These are phyloP conservation scores for Drosophila demipolita DNA, from an alignment of 2,888 invertebrate genomes.

Conservation along the genomic window DNA sequence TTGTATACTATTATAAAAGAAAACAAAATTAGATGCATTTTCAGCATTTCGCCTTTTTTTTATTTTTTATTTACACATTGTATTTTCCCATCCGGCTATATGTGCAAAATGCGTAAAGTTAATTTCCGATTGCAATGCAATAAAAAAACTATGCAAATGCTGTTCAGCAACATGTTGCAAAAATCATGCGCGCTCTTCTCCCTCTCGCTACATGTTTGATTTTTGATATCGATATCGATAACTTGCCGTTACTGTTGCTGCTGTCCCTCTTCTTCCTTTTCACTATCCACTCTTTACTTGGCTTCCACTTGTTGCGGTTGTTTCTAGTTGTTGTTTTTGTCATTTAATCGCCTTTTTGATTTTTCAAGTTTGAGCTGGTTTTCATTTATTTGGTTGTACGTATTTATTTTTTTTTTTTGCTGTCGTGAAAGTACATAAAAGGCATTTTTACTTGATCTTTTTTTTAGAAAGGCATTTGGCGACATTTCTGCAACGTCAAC, in stretches of 20 bases:
- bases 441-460: slow-evolving; percentile 40
- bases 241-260: neutral
- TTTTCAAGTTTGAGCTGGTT: slow-evolving; percentile 67
- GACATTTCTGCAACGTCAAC: slow-evolving; percentile 52
- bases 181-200: neutral
- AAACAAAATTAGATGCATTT: slow-evolving; percentile 19
- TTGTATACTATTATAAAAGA: slow-evolving; percentile 32
- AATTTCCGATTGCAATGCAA: slow-evolving; percentile 61
- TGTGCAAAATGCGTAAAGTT: slow-evolving; percentile 54
- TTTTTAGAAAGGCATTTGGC: slow-evolving; percentile 76
- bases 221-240: slow-evolving; percentile 17
- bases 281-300: slow-evolving; percentile 9
- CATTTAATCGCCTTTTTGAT: slow-evolving; percentile 59
- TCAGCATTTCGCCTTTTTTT: slow-evolving; percentile 18
- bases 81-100: slow-evolving; percentile 15
- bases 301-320: slow-evolving; percentile 24
- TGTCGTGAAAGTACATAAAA: slow-evolving; percentile 70
- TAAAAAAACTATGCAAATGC: slow-evolving; percentile 38
- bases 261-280: slow-evolving; percentile 2
- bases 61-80: slow-evolving; percentile 3
- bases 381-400: slow-evolving; percentile 38
- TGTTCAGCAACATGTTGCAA: slow-evolving; percentile 64
- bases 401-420: slow-evolving; percentile 14
- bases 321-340: slow-evolving; percentile 43
- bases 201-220: neutral